Percentiles rank a stretch among this genome's conserved stretches.
Evolutionary conservation across 1,140 invertebrate species (phyloP).

Genomic region (Chionoecetes opilio): DNA sequence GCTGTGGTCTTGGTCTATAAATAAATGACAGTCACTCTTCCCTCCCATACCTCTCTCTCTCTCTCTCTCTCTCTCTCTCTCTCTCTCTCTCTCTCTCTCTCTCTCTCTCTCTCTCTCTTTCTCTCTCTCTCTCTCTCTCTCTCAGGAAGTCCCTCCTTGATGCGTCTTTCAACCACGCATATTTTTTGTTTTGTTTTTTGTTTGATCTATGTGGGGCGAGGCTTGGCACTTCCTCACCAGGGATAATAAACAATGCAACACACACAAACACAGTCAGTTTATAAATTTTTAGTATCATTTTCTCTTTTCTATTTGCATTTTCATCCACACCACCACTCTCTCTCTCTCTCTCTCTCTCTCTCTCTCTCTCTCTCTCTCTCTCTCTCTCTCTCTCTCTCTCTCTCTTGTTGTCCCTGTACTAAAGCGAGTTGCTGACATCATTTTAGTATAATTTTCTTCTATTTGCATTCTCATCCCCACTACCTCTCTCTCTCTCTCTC

Average conservation of each 20-base stretch:
- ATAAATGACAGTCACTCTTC: not conserved
- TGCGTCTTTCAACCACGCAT: not conserved
- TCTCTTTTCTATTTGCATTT: not conserved
- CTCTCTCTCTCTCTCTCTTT: not conserved
- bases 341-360: slow-evolving; percentile 25
- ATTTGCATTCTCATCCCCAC: not conserved
- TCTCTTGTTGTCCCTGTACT: slow-evolving; percentile 5
- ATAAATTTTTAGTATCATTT: not conserved
- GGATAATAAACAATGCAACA: not conserved
- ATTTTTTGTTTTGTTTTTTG: not conserved
- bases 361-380: slow-evolving; percentile 1
- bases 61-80: slow-evolving; percentile 27
- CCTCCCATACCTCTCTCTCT: not conserved
- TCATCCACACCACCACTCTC: not conserved
- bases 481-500: not conserved
- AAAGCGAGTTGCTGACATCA: not conserved
- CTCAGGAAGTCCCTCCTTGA: too few species aligned
- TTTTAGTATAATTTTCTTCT: not conserved
- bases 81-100: slow-evolving; percentile 27
- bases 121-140: too few species aligned
- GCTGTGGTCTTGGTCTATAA: not conserved
- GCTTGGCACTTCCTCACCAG: not conserved
- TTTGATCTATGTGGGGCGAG: too few species aligned
- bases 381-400: not conserved
- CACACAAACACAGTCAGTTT: not conserved